Base-by-base conservation (phyloP, 1,140 invertebrate genomes). In the Nephotettix cincticeps region DNA sequence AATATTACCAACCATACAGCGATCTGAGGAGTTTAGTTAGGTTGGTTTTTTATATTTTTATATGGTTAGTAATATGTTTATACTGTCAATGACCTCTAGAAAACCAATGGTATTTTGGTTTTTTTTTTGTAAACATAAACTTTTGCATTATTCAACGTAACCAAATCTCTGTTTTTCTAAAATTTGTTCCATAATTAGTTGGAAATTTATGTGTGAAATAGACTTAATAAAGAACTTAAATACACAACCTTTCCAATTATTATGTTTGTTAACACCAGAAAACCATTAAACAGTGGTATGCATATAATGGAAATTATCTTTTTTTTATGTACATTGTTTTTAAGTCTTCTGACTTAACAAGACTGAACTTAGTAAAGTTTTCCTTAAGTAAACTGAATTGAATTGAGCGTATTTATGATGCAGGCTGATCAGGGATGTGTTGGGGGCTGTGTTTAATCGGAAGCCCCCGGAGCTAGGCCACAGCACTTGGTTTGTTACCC, bases 401-500 rank as follows among this genome's bases (percentile, higher is more conserved):
- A 11, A n/a, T 54, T 14, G n/a, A n/a, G 23, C 21, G n/a, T 61
- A 21, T 61, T 61, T 61, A 3, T 25, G 13, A 27, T 25, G 6
- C 25, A 61, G 56, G 56, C 56, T 61, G 21, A 14, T 61, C 13
- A 28, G n/a, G 28, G 56, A 29, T 27, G 56, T 23, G 25, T 61
- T 61, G 25, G 13, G 21, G 21, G 56, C 56, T 13, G 23, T 61
- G 25, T 61, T 61, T 61, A 61, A 61, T 29, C 56, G 23, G 25
- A 61, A 61, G 25, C 56, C 56, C 9, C 25, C 28, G 56, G 56
- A 61, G 27, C 47, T 51, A 21, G 56, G 56, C 2, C 13, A 25
- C 23, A 61, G 56, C 56, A 61, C 56, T 25, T 61, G 56, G 56
- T 61, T 61, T n/a, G 56, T 61, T 61, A 61, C 25, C n/a, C 56